These are phyloP conservation scores for Sebastes schlegelii DNA, from an alignment of 2,113 vertebrate species.

Conservation along the genomic window DNA sequence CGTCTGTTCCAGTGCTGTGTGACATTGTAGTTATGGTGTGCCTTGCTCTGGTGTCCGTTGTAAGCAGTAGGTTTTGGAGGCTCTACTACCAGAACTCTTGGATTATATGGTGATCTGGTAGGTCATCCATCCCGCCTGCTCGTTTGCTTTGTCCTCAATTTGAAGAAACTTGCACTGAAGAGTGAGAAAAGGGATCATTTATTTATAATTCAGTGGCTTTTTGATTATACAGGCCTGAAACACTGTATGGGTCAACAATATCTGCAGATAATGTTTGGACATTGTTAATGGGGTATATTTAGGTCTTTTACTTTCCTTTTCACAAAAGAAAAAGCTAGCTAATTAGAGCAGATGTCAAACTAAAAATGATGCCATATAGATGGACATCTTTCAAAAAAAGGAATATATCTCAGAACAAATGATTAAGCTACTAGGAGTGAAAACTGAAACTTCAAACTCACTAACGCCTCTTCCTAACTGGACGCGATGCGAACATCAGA, in stretches of 20 bases:
- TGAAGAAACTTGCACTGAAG: background rate
- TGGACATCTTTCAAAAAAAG: background rate
- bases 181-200: background rate
- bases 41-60: slow-evolving; percentile 49
- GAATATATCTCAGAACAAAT: background rate
- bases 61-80: slow-evolving; percentile 37
- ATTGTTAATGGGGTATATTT: background rate
- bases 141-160: background rate
- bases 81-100: slow-evolving; percentile 4
- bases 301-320: background rate
- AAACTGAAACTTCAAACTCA: background rate
- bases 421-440: too few relatives aligned
- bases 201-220: background rate
- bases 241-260: background rate
- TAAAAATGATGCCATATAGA: too few relatives aligned
- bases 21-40: slow-evolving; percentile 47
- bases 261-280: background rate
- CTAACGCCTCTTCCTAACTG: too few relatives aligned
- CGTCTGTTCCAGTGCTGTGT: slow-evolving; percentile 45
- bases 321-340: background rate
- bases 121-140: background rate
- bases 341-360: slow-evolving; percentile 3
- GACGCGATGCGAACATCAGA: too few relatives aligned
- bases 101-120: background rate
- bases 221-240: background rate